Evolutionary conservation across 2,888 invertebrate species (phyloP).

Genomic region (Deroplatys truncata): DNA sequence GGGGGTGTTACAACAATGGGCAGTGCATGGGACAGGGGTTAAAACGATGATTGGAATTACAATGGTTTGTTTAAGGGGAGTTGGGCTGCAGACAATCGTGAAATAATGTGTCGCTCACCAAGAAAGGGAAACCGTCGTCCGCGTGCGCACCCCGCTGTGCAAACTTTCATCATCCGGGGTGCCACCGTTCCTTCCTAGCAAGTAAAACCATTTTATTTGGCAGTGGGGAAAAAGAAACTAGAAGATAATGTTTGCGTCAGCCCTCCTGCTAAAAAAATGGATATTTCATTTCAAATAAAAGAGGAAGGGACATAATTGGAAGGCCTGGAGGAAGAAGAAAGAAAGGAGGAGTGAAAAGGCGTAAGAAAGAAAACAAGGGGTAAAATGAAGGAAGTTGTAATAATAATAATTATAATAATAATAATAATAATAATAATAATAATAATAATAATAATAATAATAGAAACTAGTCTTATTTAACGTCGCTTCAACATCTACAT

Average conservation of each 20-base stretch:
- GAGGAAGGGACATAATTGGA: too few relatives aligned
- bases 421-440: too few relatives aligned
- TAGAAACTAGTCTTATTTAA: too few relatives aligned
- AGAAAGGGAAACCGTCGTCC: not conserved
- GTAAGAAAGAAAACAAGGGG: not conserved
- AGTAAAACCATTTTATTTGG: too few relatives aligned
- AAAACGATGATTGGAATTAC: constrained; percentile 29
- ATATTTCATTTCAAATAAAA: not conserved
- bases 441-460: too few relatives aligned
- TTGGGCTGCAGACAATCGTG: constrained; percentile 25
- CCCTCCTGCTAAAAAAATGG: not conserved
- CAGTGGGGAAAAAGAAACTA: not conserved
- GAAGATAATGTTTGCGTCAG: not conserved
- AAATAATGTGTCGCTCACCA: constrained; percentile 3
- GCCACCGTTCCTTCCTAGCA: not conserved
- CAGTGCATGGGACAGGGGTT: constrained; percentile 20
- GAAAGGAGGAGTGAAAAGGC: not conserved
- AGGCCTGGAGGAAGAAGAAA: not conserved
- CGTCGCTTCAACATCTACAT: too few relatives aligned
- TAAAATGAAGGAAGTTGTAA: too few relatives aligned
- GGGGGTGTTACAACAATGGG: constrained; percentile 30
- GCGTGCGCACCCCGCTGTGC: not conserved
- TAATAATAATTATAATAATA: too few relatives aligned
- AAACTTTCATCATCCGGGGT: not conserved
- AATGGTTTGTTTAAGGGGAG: constrained; percentile 17